phyloP scores from a whole-genome alignment of 53 echinoderm and acorn worm genomes.

The Echinarachnius parma region DNA sequence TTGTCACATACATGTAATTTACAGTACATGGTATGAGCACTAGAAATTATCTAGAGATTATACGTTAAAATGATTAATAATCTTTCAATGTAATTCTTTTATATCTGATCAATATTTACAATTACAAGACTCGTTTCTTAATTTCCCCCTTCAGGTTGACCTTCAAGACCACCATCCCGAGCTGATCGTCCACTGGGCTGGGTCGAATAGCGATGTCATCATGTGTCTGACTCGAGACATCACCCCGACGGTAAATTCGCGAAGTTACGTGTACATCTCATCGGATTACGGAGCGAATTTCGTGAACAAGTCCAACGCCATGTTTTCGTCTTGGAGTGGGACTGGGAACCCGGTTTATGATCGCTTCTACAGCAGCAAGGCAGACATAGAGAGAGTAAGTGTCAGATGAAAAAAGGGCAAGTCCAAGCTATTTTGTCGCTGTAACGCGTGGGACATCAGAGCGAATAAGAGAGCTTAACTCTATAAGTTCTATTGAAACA shows the following conservation, averaged over 20 bases:
- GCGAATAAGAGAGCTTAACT: no score
- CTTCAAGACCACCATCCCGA: conserved; percentile 81
- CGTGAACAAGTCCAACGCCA: conserved; percentile 29
- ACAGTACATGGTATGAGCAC: neutral
- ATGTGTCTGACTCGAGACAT: conserved; percentile 82
- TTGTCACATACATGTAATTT: neutral
- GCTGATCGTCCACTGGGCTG: conserved; percentile 96
- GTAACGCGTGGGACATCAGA: no score
- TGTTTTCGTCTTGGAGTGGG: neutral
- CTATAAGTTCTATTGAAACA: no score
- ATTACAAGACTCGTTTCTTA: neutral
- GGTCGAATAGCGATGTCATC: conserved; percentile 71
- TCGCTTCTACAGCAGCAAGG: conserved; percentile 82
- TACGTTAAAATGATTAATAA: neutral
- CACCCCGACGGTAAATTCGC: conserved; percentile 35
- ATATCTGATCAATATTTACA: neutral
- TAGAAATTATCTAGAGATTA: no score
- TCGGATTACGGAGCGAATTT: conserved; percentile 75
- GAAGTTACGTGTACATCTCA: conserved; percentile 67
- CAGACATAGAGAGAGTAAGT: conserved; percentile 72
- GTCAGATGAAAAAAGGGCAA: neutral
- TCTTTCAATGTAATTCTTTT: neutral
- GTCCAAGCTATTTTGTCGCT: neutral
- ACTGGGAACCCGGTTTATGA: conserved; percentile 61
- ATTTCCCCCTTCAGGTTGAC: conserved; percentile 54